These are phyloP conservation scores for Cettia cetti DNA, from an alignment of 2,113 vertebrate genomes.

Conservation along the genomic window DNA sequence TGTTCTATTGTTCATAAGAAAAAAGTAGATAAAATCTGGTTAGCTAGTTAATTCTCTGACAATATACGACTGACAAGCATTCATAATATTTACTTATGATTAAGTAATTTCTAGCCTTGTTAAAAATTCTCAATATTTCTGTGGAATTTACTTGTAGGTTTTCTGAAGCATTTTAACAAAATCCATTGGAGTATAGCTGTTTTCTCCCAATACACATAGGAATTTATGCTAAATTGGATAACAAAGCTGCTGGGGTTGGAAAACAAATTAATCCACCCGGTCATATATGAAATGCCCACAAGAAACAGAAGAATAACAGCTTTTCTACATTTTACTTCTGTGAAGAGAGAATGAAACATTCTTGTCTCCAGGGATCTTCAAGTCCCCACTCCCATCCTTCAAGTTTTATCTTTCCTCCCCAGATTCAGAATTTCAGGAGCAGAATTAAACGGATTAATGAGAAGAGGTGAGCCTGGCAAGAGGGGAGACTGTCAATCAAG, in stretches of 20 bases:
- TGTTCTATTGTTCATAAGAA: neutral
- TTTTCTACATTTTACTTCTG: neutral
- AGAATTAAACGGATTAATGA: neutral
- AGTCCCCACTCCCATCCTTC: neutral
- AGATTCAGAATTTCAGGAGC: neutral
- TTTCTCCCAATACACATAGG: neutral
- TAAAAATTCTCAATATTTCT: neutral
- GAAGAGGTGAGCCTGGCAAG: neutral
- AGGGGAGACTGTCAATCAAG: neutral
- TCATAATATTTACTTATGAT: neutral
- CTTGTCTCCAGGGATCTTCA: neutral
- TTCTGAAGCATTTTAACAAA: neutral
- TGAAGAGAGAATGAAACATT: slow-evolving; percentile 3
- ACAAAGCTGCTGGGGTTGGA: slow-evolving; percentile 8
- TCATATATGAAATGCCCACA: neutral
- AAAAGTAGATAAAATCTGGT: neutral
- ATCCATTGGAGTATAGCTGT: neutral
- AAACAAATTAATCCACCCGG: slow-evolving; percentile 40
- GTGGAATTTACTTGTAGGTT: neutral
- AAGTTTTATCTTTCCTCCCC: neutral
- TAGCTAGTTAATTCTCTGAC: neutral
- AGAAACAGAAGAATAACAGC: slow-evolving; percentile 14
- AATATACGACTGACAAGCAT: neutral
- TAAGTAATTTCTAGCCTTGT: neutral
- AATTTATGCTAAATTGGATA: slow-evolving; percentile 5